These are phyloP conservation scores for Betta splendens DNA, from an alignment of 2,797 vertebrate genomes.

Conservation along the genomic window DNA sequence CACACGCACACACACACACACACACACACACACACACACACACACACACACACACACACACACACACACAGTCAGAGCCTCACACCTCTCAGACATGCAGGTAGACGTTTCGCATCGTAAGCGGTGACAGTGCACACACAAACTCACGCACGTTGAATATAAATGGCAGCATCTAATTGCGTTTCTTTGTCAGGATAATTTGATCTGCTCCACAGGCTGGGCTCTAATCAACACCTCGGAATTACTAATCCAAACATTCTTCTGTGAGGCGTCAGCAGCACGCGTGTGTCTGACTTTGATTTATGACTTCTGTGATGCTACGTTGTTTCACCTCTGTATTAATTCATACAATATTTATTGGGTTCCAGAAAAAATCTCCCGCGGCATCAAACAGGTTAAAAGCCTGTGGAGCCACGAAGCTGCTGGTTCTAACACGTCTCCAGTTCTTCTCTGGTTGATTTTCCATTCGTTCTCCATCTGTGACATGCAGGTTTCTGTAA, in stretches of 20 bases:
- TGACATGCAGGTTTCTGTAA: not conserved
- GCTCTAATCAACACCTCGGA: slow-evolving; percentile 68
- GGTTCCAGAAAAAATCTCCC: not conserved
- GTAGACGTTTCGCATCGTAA: slow-evolving; percentile 16
- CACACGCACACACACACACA: slow-evolving; percentile 8
- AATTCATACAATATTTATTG: too few species aligned
- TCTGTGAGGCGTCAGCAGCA: slow-evolving; percentile 25
- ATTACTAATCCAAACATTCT: slow-evolving; percentile 65
- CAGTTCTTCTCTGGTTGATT: too few species aligned
- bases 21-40: slow-evolving; percentile 2
- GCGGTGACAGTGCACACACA: slow-evolving; percentile 1
- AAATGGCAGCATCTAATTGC: slow-evolving; percentile 73
- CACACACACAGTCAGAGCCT: slow-evolving; percentile 4
- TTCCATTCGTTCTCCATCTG: too few species aligned
- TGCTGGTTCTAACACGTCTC: too few species aligned
- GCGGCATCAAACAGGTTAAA: not conserved
- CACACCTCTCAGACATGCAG: slow-evolving; percentile 20
- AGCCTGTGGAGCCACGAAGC: too few species aligned
- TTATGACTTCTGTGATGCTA: not conserved
- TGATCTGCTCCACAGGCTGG: slow-evolving; percentile 55
- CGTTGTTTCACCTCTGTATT: not conserved
- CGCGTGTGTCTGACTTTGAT: not conserved
- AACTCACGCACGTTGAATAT: slow-evolving; percentile 35
- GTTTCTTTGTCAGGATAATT: slow-evolving; percentile 75
- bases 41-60: slow-evolving; percentile 8